These are phyloP conservation scores for Botia almorhae DNA, from an alignment of 2,797 vertebrate species.

Conservation along the genomic window DNA sequence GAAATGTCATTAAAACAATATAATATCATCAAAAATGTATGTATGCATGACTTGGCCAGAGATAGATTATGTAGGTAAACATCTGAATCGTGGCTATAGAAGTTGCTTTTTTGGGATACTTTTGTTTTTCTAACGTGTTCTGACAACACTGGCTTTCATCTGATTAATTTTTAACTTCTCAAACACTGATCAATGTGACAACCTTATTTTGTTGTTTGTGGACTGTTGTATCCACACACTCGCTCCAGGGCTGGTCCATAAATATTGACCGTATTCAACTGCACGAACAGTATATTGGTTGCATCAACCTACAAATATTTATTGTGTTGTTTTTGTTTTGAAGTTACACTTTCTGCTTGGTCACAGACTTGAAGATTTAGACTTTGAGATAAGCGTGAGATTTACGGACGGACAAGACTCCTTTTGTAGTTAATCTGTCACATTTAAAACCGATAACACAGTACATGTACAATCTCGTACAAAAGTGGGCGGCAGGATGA, in stretches of 20 bases:
- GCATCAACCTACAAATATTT: constrained; percentile 26
- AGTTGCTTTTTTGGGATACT: too few relatives aligned
- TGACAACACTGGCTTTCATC: not conserved
- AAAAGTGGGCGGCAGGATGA: too few relatives aligned
- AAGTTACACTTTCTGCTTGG: constrained; percentile 2
- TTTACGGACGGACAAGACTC: not conserved
- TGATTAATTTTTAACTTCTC: not conserved
- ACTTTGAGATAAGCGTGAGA: constrained; percentile 35
- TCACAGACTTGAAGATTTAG: constrained; percentile 7
- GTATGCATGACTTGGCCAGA: too few relatives aligned
- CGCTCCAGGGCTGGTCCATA: not conserved
- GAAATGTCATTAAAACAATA: too few relatives aligned
- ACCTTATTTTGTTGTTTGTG: not conserved
- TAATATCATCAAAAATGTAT: too few relatives aligned
- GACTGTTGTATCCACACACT: not conserved
- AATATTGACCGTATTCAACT: not conserved
- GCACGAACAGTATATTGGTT: constrained; percentile 18
- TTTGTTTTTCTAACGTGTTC: too few relatives aligned
- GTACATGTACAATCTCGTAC: too few relatives aligned
- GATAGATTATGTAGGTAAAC: too few relatives aligned
- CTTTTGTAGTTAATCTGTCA: constrained; percentile 36
- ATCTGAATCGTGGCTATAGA: too few relatives aligned
- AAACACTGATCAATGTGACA: not conserved
- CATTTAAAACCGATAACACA: constrained; percentile 24
- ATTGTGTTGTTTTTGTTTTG: constrained; percentile 34